Percentiles rank a stretch among this genome's conserved stretches.
Evolutionary conservation across 2,888 invertebrate genomes (phyloP).

Genomic region (Caenorhabditis sulstoni): DNA sequence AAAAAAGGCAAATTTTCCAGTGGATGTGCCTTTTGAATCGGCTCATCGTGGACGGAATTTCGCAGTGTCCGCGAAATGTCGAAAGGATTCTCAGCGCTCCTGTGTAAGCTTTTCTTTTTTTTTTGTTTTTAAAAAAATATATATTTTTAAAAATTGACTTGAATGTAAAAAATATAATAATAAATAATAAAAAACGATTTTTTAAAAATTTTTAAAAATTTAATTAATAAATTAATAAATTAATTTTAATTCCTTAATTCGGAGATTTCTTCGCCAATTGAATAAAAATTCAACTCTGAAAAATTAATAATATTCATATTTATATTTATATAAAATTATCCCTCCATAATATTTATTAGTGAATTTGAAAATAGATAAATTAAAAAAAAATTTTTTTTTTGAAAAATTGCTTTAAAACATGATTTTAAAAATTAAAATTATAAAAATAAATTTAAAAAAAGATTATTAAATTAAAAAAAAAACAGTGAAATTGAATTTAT

Average conservation of each 20-base stretch:
- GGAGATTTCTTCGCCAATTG: no score
- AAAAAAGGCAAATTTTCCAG: conserved; percentile 6
- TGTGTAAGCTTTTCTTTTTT: not conserved
- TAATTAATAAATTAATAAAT: no score
- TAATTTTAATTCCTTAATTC: no score
- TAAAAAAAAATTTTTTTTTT: no score
- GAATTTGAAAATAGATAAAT: no score
- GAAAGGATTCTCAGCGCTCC: not conserved
- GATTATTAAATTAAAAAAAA: not conserved
- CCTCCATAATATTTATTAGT: no score
- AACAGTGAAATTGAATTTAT: not conserved
- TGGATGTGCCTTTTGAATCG: conserved; percentile 1
- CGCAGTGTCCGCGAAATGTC: not conserved
- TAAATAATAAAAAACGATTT: no score
- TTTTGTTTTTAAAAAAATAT: conserved; percentile 2
- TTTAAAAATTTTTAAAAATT: no score
- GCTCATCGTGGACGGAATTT: not conserved
- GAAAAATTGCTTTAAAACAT: no score
- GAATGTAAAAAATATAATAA: not conserved
- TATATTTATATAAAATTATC: no score
- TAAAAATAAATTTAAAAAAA: not conserved
- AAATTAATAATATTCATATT: no score
- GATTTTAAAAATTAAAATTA: not conserved
- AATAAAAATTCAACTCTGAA: no score
- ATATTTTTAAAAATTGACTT: not conserved